Evolutionary conservation across 2,888 invertebrate genomes (phyloP).

Genomic region (Galeruca laticollis): DNA sequence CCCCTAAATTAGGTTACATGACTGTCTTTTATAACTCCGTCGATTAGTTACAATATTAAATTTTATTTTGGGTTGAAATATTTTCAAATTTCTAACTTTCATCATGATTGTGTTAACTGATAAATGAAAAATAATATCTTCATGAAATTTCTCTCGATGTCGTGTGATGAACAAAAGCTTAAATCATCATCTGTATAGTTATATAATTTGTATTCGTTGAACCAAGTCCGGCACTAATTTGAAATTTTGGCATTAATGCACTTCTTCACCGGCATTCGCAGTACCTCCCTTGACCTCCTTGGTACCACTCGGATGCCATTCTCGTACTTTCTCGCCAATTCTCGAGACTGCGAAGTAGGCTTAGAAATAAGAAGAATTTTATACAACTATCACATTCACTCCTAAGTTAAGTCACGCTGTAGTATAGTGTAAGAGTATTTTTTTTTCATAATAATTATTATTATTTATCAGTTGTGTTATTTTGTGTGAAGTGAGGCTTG

Average conservation of each 20-base stretch:
- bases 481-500: slow-evolving; percentile 3
- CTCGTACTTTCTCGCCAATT: slow-evolving; percentile 56
- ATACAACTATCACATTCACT: slow-evolving; percentile 66
- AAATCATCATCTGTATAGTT: not conserved
- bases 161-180: not conserved
- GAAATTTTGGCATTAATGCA: slow-evolving; percentile 22
- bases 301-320: slow-evolving; percentile 57
- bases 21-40: too few relatives aligned
- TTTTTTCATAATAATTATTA: slow-evolving; percentile 48
- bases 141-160: too few relatives aligned
- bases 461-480: slow-evolving; percentile 24
- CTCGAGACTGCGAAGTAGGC: slow-evolving; percentile 64
- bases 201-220: not conserved
- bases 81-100: too few relatives aligned
- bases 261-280: slow-evolving; percentile 34
- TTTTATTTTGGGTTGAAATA: too few relatives aligned
- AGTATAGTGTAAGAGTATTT: slow-evolving; percentile 63
- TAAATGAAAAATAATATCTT: too few relatives aligned
- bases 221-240: not conserved
- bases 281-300: slow-evolving; percentile 64
- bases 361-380: slow-evolving; percentile 68
- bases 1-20: too few relatives aligned
- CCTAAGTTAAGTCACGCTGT: slow-evolving; percentile 60
- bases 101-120: too few relatives aligned
- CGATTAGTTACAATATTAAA: too few relatives aligned